Percentiles rank a stretch among this genome's conserved stretches.
These are phyloP conservation scores for Coccyzus lansbergi DNA, from an alignment of 2,797 vertebrate genomes.

Conservation along the genomic window DNA sequence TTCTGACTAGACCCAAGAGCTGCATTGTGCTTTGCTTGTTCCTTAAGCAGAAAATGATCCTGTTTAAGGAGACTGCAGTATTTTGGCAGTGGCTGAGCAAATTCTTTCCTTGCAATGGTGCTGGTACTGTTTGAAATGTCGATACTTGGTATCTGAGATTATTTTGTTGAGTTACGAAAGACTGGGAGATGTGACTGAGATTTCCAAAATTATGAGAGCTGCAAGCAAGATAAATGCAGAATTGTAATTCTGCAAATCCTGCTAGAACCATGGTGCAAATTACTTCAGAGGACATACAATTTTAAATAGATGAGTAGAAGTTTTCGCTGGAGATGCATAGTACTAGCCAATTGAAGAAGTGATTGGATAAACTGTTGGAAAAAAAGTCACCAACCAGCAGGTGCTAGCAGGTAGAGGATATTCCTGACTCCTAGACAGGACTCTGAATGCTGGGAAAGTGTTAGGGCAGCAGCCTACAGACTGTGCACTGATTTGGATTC, in stretches of 20 bases:
- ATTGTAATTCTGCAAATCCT: background rate
- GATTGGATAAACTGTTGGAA: background rate
- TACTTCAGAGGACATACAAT: background rate
- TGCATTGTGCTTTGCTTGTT: background rate
- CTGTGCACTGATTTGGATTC: background rate
- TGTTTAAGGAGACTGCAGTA: background rate
- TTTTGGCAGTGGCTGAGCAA: background rate
- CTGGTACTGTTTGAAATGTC: background rate
- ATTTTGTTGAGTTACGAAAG: background rate
- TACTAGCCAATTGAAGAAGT: background rate
- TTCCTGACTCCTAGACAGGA: background rate
- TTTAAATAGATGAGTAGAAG: background rate
- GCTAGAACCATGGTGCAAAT: background rate
- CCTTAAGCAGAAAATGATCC: background rate
- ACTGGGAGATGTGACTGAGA: background rate
- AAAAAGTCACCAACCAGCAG: background rate
- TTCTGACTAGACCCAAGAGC: background rate
- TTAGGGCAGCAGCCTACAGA: background rate
- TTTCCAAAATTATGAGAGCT: background rate
- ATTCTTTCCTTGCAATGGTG: background rate
- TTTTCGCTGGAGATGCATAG: background rate
- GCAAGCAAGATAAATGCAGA: background rate
- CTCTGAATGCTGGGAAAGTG: background rate
- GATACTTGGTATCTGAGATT: background rate
- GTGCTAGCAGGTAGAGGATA: background rate